These are phyloP conservation scores for Craterocephalus amniculus DNA, from an alignment of 2,797 vertebrate genomes.

Conservation along the genomic window DNA sequence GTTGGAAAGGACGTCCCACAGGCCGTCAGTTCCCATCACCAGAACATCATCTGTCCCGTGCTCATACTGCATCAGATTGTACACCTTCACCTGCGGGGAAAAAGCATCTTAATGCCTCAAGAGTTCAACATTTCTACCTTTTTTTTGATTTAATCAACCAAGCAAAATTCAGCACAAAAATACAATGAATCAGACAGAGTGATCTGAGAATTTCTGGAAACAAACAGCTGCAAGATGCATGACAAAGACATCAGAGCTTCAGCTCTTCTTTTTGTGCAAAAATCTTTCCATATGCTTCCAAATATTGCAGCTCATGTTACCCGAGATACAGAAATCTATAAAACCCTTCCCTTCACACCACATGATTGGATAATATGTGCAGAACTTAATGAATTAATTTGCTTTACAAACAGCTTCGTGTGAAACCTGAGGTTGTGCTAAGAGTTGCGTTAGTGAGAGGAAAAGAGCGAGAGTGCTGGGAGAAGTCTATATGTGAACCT, in stretches of 20 bases:
- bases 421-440: constrained; percentile 18
- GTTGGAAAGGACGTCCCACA: constrained; percentile 98
- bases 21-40: constrained; percentile 94
- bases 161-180: not conserved
- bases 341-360: not conserved
- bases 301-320: not conserved
- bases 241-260: not conserved
- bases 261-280: not conserved
- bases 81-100: constrained; percentile 89
- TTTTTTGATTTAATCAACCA: not conserved
- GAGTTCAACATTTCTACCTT: not conserved
- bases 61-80: constrained; percentile 89
- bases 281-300: not conserved
- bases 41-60: constrained; percentile 93
- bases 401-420: constrained; percentile 11
- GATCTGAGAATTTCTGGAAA: too few species aligned
- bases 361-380: not conserved
- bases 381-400: constrained; percentile 19
- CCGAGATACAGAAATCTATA: constrained; percentile 5
- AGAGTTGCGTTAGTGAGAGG: constrained; percentile 22
- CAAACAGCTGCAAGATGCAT: too few species aligned
- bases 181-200: too few species aligned
- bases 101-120: not conserved
- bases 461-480: constrained; percentile 26
- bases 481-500: constrained; percentile 60